Conservation (phyloP, 2,113 vertebrate genomes). For the Cygnus atratus region DNA sequence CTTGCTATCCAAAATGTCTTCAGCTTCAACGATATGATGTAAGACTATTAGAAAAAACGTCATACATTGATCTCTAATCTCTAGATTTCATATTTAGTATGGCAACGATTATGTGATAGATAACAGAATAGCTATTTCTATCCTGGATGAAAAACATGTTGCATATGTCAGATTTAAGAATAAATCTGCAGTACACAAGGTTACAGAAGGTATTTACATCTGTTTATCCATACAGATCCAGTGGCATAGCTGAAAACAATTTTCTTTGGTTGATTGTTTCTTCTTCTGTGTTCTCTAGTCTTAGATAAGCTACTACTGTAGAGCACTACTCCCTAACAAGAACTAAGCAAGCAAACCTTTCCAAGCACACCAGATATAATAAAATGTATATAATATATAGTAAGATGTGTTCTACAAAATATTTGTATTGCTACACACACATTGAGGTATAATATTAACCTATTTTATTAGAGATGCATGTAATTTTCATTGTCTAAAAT, state of each 20-base stretch:
- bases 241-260: not conserved
- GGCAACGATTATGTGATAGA: slow-evolving; percentile 19
- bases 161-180: slow-evolving; percentile 5
- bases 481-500: not conserved
- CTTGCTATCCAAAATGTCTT: not conserved
- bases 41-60: slow-evolving; percentile 51
- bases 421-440: not conserved
- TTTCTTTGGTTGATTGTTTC: not conserved
- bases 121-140: slow-evolving; percentile 1
- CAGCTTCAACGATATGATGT: slow-evolving; percentile 39
- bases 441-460: not conserved
- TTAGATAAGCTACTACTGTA: not conserved
- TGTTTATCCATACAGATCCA: not conserved
- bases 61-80: not conserved
- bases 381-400: not conserved
- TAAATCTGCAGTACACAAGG: not conserved
- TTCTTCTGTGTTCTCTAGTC: not conserved
- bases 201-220: not conserved
- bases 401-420: not conserved
- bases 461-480: not conserved
- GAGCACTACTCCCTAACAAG: not conserved
- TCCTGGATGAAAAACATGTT: slow-evolving; percentile 22
- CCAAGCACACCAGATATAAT: not conserved
- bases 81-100: slow-evolving; percentile 31
- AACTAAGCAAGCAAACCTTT: not conserved